A percentile compares a stretch with the other conserved stretches of the same genome.
phyloP scores from a whole-genome alignment of 2,113 vertebrate genomes.

The Ceyx cyanopectus region DNA sequence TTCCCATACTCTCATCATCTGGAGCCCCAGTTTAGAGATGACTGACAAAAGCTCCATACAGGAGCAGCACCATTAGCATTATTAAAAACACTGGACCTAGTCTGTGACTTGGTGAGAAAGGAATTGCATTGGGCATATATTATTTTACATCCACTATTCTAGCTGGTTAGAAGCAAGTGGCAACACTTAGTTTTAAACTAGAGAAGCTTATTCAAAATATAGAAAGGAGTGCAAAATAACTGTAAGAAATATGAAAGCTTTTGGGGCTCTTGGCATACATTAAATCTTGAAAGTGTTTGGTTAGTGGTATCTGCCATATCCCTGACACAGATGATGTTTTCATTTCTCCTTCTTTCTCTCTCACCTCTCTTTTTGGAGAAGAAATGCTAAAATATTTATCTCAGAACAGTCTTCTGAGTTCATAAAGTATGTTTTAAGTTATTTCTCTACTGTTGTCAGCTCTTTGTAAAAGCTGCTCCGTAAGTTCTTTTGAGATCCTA shows the following conservation, averaged over 20 bases:
- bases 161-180: background rate
- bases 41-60: background rate
- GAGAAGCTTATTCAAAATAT: background rate
- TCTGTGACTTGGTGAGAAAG: background rate
- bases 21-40: background rate
- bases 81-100: background rate
- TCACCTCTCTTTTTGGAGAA: background rate
- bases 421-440: background rate
- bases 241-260: constrained; percentile 8
- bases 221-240: constrained; percentile 1
- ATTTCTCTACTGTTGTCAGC: background rate
- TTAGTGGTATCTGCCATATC: background rate
- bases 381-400: constrained; percentile 41
- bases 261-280: background rate
- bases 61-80: background rate
- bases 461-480: background rate
- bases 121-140: background rate
- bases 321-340: background rate
- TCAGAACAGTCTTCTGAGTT: background rate
- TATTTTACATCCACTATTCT: background rate
- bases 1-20: too few relatives aligned
- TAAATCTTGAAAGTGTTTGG: constrained; percentile 20
- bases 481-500: background rate
- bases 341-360: background rate
- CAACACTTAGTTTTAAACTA: background rate